Evolutionary conservation across 2,113 vertebrate genomes (phyloP), one percentile per base, ranked within the genome.

Genomic region (Madoqua kirkii): DNA sequence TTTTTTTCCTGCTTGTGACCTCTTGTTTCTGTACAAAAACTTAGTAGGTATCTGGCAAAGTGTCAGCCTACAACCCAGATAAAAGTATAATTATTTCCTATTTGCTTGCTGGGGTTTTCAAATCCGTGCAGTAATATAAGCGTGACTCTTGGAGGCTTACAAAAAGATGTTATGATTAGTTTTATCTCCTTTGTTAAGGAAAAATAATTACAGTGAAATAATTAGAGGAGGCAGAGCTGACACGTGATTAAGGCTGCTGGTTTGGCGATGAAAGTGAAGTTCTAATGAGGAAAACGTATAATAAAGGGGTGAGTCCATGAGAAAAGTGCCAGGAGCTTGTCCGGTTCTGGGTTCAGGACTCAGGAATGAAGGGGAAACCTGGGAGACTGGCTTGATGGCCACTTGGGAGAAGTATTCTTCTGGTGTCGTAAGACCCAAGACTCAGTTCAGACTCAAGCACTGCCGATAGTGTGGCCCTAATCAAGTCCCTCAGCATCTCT

Each of bases 131-230:
- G 96, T 97, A 97, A 98, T 98, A 98, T 97, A 98, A 98, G 96
- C 93, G 27, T 92, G 64, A 93, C 97, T 97, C 95, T 27, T 98
- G 57, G 89, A 94, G 71, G 93, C 95, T 94, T 98, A 93, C 67
- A 96, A 92, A 98, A 98, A 97, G 16, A 36, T 96, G 91, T 98
- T 97, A 94, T 16, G 7, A 97, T 97, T 98, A 94, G 81, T 94
- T 98, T 98, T 97, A 95, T 97, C 94, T 97, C 96, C 97, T 98
- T 97, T 98, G 87, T 98, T 91, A 97, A 98, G 97, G 86, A 98
- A 98, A 98, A 98, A 97, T 90, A 97, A 97, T 98, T 97, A 97
- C 97, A 97, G 95, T 96, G 95, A 98, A 98, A 97, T 97, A 95
- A 71, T 94, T 87, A 97, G 98, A 98, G 79, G 64, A 11, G 13